Percentiles rank a stretch among this genome's conserved stretches.
phyloP scores from a whole-genome alignment of 2,113 vertebrate genomes.

The Ardeotis arabs region DNA sequence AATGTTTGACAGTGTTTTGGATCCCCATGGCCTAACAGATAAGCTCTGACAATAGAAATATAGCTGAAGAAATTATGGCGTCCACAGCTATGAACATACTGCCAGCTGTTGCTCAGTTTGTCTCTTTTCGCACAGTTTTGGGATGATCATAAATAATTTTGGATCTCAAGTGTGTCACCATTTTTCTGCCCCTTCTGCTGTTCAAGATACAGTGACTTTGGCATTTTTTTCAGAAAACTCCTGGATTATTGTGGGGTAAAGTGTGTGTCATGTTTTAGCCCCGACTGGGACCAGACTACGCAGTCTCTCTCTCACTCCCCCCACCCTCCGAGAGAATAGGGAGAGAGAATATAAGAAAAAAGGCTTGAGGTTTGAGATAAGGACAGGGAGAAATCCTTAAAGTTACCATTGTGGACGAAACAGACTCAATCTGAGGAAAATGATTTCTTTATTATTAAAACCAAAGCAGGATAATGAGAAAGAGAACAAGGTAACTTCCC shows the following conservation, averaged over 20 bases:
- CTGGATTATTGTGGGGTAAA: not conserved
- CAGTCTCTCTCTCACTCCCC: too few relatives aligned
- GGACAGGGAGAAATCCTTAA: too few relatives aligned
- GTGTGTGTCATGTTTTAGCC: too few relatives aligned
- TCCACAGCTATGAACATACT: not conserved
- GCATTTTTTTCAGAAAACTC: not conserved
- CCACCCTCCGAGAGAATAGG: too few relatives aligned
- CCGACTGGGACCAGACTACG: too few relatives aligned
- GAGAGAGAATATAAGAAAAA: too few relatives aligned
- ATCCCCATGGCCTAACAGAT: not conserved
- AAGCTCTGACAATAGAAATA: not conserved
- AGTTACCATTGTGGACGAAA: too few relatives aligned
- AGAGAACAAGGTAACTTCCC: too few relatives aligned
- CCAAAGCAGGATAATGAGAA: too few relatives aligned
- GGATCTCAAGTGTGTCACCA: accelerated
- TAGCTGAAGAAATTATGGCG: not conserved
- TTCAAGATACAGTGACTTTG: not conserved
- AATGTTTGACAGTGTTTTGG: not conserved
- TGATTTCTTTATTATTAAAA: too few relatives aligned
- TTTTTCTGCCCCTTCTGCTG: not conserved
- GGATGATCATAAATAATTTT: not conserved
- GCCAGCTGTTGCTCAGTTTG: not conserved
- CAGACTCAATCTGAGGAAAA: too few relatives aligned
- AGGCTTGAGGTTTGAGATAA: too few relatives aligned
- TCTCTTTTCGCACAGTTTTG: not conserved